These are phyloP conservation scores for Synergus japonicus DNA, from an alignment of 2,888 invertebrate genomes.

Conservation along the genomic window DNA sequence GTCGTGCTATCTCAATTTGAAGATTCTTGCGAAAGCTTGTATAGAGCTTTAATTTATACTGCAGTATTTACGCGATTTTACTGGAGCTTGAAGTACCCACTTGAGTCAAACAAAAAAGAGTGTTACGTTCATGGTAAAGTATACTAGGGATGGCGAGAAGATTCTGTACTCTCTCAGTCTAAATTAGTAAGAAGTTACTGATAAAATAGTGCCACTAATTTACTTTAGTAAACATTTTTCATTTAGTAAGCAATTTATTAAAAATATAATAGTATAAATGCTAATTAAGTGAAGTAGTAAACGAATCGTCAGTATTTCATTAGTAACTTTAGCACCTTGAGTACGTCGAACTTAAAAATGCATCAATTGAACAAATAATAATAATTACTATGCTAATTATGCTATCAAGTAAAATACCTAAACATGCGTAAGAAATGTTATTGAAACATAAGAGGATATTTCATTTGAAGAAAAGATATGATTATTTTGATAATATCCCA, in stretches of 20 bases:
- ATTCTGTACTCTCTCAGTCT: background rate
- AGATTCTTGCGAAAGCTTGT: conserved; percentile 37
- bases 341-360: conserved; percentile 2
- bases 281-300: no score
- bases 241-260: no score
- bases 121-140: conserved; percentile 42
- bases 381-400: no score
- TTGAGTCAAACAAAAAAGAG: conserved; percentile 47
- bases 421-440: no score
- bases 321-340: no score
- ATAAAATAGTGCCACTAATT: no score
- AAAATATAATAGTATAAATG: no score
- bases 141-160: background rate
- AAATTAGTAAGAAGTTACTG: no score
- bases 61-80: conserved; percentile 49
- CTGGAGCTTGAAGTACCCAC: conserved; percentile 48
- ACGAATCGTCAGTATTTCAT: no score
- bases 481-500: background rate
- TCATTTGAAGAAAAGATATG: background rate
- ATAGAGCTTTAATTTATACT: conserved; percentile 49
- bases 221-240: no score
- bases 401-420: background rate
- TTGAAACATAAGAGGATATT: background rate
- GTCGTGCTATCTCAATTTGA: background rate
- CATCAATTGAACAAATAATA: no score